phyloP scores from a whole-genome alignment of 2,888 invertebrate species.

The Standfussiana lucernea region DNA sequence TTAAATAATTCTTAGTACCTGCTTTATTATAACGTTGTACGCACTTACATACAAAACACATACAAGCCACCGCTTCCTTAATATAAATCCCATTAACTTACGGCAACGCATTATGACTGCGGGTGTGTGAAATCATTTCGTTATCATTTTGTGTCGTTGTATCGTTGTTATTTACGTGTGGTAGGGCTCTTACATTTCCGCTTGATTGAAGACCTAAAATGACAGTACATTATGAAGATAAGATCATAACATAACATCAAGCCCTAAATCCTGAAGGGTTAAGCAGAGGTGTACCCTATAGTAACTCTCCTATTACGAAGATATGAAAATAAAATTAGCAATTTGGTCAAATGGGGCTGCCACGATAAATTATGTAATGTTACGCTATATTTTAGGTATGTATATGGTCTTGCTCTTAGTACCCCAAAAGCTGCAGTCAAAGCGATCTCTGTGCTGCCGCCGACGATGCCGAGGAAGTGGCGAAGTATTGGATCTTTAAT shows the following conservation, averaged over 20 bases:
- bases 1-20: neutral
- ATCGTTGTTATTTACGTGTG: constrained; percentile 1
- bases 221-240: neutral
- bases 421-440: too few relatives aligned
- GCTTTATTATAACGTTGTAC: neutral
- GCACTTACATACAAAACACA: constrained; percentile 21
- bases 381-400: too few relatives aligned
- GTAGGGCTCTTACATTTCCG: neutral
- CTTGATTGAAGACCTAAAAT: constrained; percentile 27
- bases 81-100: constrained; percentile 56
- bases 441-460: too few relatives aligned
- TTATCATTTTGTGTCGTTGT: constrained; percentile 10
- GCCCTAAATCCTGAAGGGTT: too few relatives aligned
- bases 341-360: too few relatives aligned
- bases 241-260: neutral
- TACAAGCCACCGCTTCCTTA: constrained; percentile 34
- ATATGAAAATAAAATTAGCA: too few relatives aligned
- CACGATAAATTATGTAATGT: too few relatives aligned
- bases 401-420: too few relatives aligned
- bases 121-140: constrained; percentile 42
- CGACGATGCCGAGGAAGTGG: too few relatives aligned
- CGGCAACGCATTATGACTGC: constrained; percentile 37
- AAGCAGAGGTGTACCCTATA: too few relatives aligned
- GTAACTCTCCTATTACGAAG: too few relatives aligned
- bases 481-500: too few relatives aligned